A percentile compares a stretch with the other conserved stretches of the same genome.
Evolutionary conservation across 53 echinoderm and acorn worm species (phyloP).

Genomic region (Pentamera pediparva): DNA sequence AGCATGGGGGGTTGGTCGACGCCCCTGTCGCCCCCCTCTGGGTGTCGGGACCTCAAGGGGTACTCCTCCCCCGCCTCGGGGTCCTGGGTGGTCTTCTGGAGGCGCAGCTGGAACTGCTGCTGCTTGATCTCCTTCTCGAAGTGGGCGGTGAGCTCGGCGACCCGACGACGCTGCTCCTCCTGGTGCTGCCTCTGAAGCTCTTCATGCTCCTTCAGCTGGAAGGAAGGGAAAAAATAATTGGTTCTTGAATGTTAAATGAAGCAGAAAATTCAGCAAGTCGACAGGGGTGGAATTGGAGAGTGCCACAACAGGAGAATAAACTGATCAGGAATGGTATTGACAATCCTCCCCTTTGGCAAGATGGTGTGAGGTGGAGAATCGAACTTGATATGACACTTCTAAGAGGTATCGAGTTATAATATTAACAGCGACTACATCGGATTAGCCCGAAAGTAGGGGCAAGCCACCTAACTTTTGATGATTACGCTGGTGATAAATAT

Average conservation of each 20-base stretch:
- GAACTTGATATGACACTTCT: no score
- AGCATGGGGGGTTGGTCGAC: no score
- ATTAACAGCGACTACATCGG: no score
- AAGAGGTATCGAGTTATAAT: no score
- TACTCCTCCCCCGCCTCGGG: constrained; percentile 56
- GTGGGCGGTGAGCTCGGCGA: constrained; percentile 79
- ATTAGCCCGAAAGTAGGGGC: no score
- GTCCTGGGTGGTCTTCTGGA: constrained; percentile 78
- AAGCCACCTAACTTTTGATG: no score
- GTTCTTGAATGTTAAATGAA: not conserved
- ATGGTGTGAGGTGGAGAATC: no score
- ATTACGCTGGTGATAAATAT: no score
- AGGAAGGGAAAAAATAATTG: not conserved
- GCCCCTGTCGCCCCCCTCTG: constrained; percentile 13
- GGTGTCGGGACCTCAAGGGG: constrained; percentile 37
- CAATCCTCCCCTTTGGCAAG: no score
- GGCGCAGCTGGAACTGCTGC: constrained; percentile 84
- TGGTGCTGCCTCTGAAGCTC: constrained; percentile 51
- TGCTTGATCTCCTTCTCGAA: constrained; percentile 98
- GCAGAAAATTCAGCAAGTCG: not conserved
- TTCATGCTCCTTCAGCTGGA: not conserved
- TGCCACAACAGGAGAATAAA: no score
- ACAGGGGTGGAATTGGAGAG: no score
- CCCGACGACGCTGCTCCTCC: constrained; percentile 81
- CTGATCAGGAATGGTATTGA: no score